Evolutionary conservation across 2,888 invertebrate genomes (phyloP), one percentile per base, ranked within the genome.

Genomic region (Rhagonycha lutea): DNA sequence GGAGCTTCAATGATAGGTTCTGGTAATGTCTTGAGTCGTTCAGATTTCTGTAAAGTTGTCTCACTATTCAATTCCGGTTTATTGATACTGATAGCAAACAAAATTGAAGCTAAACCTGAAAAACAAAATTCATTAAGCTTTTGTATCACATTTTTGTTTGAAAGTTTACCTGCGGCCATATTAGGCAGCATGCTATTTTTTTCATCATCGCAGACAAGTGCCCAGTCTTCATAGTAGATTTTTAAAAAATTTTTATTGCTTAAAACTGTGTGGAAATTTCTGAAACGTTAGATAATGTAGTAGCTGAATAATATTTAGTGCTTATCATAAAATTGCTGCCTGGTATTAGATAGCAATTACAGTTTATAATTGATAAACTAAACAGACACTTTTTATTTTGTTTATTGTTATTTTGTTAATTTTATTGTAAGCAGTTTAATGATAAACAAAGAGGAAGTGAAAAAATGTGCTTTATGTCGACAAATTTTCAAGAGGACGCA

Each of bases 81-180:
- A 89, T 98, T 97, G 77, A 98, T 95, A 84, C 93, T 94, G 85
- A 98, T 92, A 23, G 98, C 98, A 89, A 98, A 98, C 80, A 98
- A 90, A 84, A 98, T 94, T 71, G 96, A 93, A 80, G 94, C 94
- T 85, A 98, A 91, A 80, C 95, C 96, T 95, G 83, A 77, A 83
- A 82, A 62, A 5, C 4, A 14, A 14, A 70, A 24, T 23, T n/a
- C 2, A 26, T 68, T 68, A 14, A 14, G 12, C 60, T 7, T 32
- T 14, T 69, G 32, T 11, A 69, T 5, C n/a, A 47, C 0, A 47
- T n/a, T 47, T 47, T 47, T n/a, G 12, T 4, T 47, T 47, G 7
- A 3, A n/a, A 26, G 79, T 83, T 84, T 87, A 95, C 96, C 96
- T 88, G 95, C 94, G 72, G 97, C 94, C 89, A 97, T 93, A 84